Conservation (phyloP, 53 echinoderm and acorn worm genomes). For the Temnopleurus reevesii region DNA sequence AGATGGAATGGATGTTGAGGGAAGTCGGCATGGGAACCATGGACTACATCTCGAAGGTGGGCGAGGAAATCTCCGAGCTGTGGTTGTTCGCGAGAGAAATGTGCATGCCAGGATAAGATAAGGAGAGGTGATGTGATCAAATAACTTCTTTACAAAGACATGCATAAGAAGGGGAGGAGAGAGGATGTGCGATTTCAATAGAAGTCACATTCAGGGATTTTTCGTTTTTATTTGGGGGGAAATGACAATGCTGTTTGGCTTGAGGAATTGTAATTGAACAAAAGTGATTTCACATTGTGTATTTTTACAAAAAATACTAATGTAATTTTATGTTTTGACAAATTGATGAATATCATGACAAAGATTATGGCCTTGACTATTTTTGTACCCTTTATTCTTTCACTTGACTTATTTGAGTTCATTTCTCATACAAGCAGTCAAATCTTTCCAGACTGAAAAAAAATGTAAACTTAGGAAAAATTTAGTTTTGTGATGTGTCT, state of each 20-base stretch:
- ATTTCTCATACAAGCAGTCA: no score
- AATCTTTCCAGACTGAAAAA: no score
- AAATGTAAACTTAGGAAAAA: no score
- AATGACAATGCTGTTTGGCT: background rate
- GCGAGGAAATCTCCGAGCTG: background rate
- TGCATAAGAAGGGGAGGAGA: background rate
- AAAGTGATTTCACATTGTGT: background rate
- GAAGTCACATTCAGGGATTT: background rate
- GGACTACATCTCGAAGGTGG: background rate
- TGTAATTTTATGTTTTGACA: no score
- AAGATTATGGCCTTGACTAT: no score
- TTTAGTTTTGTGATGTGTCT: no score
- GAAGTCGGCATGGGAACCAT: background rate
- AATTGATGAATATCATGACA: no score
- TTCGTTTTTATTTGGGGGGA: background rate
- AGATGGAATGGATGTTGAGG: constrained; percentile 14
- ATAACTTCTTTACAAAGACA: background rate
- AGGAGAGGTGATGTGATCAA: background rate
- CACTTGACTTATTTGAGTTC: no score
- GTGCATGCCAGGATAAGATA: background rate
- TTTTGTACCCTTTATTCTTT: no score
- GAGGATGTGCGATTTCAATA: background rate
- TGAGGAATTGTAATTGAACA: background rate
- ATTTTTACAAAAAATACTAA: no score
- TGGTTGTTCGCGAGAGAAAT: constrained; percentile 3